These are phyloP conservation scores for Nycticebus coucang DNA, from an alignment of 2,113 vertebrate genomes.

Conservation along the genomic window DNA sequence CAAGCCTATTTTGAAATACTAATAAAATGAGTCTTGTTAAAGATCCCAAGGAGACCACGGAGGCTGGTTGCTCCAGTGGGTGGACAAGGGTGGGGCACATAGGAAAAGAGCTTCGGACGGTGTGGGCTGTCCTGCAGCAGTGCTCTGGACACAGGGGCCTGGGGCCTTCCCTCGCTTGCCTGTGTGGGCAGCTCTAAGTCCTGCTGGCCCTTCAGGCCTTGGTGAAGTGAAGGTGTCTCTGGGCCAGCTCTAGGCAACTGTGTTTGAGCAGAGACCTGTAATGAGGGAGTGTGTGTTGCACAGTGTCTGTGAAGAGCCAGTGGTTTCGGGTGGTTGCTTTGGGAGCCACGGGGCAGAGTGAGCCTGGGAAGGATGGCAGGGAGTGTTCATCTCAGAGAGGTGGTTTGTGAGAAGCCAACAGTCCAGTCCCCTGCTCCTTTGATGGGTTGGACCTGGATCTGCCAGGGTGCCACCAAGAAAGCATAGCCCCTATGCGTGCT, in stretches of 20 bases:
- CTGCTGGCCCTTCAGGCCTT: neutral
- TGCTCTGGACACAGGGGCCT: neutral
- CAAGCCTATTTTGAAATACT: neutral
- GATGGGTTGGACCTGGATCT: no score
- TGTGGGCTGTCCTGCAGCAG: no score
- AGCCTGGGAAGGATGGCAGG: no score
- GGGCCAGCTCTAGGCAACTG: neutral
- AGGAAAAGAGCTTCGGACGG: neutral
- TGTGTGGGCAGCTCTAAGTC: neutral
- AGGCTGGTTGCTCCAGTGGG: no score
- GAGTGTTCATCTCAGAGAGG: no score
- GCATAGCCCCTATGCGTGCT: neutral
- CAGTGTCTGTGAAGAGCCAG: neutral
- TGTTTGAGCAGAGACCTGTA: neutral
- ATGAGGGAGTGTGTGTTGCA: no score
- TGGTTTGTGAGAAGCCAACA: neutral
- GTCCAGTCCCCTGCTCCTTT: neutral
- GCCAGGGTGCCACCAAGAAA: neutral
- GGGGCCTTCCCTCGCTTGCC: no score
- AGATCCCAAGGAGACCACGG: neutral
- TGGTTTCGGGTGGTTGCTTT: neutral
- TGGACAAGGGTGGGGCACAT: accelerated
- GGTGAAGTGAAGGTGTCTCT: neutral
- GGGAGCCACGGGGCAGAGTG: neutral
- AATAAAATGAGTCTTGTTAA: neutral